Base-by-base conservation (phyloP, 2,888 invertebrate species). In the Dicranocentrus wangi region DNA sequence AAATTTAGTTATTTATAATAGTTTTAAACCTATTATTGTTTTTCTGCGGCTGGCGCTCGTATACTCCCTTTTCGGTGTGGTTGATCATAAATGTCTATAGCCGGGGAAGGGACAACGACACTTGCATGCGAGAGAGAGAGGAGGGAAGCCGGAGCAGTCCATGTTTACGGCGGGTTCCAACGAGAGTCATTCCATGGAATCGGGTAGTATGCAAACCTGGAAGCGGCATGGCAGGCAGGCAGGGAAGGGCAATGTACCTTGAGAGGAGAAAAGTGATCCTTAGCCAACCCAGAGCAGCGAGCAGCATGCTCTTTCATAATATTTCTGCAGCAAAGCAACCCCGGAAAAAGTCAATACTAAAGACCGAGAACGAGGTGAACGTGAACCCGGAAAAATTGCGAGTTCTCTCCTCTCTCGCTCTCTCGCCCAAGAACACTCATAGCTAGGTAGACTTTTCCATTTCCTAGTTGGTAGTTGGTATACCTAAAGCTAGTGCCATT, bases 161-260 rank as follows among this genome's bases (percentile, higher is more conserved):
- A n/a, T n/a, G n/a, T n/a, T n/a, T n/a, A n/a, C n/a, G n/a, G n/a
- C n/a, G n/a, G n/a, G n/a, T n/a, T n/a, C n/a, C n/a, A n/a, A n/a
- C n/a, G n/a, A n/a, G n/a, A n/a, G n/a, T n/a, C 25, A 8, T 32
- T 61, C 15, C 21, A 32, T 23, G 42, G 15, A 42, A 23, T 23
- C n/a, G 28, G 2, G 66, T 58, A 65, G 76, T 68, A 65, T 78
- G 70, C 63, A 63, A 77, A 77, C 51, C 19, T 66, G 53, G n/a
- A 66, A 66, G 47, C 17, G 61, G 51, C 3, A 32, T 7, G 32
- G 47, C 3, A 47, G 5, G 5, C 47, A 17, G 17, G 39, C 15
- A 5, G 25, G 69, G 63, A 77, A 77, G 77, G 77, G 77, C 77
- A 78, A 78, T 78, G 78, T 70, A 78, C 78, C 78, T 78, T 78